Percentiles rank a stretch among this genome's conserved stretches.
Conservation (phyloP, 2,113 vertebrate species). For the Xiphorhynchus elegans region DNA sequence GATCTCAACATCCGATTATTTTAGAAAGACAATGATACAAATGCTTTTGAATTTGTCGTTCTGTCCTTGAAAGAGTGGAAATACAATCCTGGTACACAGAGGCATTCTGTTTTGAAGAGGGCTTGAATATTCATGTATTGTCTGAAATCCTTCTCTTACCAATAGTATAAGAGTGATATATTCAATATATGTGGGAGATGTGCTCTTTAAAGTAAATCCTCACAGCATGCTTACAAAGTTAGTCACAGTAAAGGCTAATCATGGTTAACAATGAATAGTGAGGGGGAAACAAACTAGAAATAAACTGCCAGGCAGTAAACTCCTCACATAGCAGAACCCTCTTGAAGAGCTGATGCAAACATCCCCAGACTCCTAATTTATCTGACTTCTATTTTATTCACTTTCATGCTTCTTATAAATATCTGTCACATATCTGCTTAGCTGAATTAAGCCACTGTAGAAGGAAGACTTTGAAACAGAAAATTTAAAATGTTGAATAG, state of each 20-base stretch:
- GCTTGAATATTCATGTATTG: not conserved
- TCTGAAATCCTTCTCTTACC: not conserved
- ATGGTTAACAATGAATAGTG: not conserved
- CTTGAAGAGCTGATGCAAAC: not conserved
- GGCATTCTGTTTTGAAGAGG: not conserved
- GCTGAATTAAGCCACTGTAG: slow-evolving; percentile 21
- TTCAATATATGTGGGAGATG: not conserved
- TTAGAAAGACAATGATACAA: not conserved
- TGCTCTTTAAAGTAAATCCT: not conserved
- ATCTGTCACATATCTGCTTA: slow-evolving; percentile 63
- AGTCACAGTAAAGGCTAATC: slow-evolving; percentile 30
- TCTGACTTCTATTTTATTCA: slow-evolving; percentile 68
- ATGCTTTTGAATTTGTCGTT: not conserved
- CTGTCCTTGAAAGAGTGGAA: not conserved
- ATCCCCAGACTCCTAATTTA: slow-evolving; percentile 67
- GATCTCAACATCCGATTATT: not conserved
- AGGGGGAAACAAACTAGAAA: slow-evolving; percentile 10
- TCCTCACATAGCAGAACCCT: slow-evolving; percentile 11
- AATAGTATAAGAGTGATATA: not conserved
- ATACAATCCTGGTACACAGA: not conserved
- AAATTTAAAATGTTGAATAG: slow-evolving; percentile 47
- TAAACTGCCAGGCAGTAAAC: slow-evolving; percentile 22
- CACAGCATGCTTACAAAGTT: not conserved
- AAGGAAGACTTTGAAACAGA: slow-evolving; percentile 46
- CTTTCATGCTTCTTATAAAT: slow-evolving; percentile 61